A percentile compares a stretch with the other conserved stretches of the same genome.
These are phyloP conservation scores for Poliocrania exsul DNA, from an alignment of 2,797 vertebrate species.

Conservation along the genomic window DNA sequence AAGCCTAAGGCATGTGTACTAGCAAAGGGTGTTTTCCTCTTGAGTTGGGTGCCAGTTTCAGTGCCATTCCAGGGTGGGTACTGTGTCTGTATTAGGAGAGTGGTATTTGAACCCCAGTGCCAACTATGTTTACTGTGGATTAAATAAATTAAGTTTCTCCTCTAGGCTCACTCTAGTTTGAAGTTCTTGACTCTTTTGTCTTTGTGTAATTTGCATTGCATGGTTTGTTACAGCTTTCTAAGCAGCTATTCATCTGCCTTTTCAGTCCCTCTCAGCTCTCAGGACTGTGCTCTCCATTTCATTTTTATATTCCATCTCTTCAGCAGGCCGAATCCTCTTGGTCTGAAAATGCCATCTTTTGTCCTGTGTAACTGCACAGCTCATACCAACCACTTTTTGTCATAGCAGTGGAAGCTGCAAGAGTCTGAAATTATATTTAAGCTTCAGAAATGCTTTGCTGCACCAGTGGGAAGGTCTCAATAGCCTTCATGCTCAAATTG, in stretches of 20 bases:
- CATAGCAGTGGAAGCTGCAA: background rate
- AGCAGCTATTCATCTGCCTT: conserved; percentile 56
- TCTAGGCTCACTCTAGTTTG: conserved; percentile 30
- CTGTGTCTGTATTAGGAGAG: background rate
- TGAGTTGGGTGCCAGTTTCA: background rate
- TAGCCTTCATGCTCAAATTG: background rate
- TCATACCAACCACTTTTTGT: conserved; percentile 18
- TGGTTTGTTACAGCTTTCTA: conserved; percentile 54
- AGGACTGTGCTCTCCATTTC: conserved; percentile 37
- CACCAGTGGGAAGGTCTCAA: background rate
- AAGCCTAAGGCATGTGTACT: background rate
- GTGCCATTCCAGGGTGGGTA: background rate
- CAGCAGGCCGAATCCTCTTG: background rate
- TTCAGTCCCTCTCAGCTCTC: conserved; percentile 51
- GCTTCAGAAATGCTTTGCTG: background rate
- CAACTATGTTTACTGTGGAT: background rate
- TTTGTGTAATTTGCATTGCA: conserved; percentile 48
- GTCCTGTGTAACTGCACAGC: background rate
- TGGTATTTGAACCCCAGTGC: background rate
- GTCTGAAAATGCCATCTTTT: conserved; percentile 1
- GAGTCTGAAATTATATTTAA: background rate
- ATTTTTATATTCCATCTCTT: conserved; percentile 56
- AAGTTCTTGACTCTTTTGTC: conserved; percentile 36
- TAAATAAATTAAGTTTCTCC: conserved; percentile 54
- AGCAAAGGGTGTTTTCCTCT: background rate